Base-by-base conservation (phyloP, 1,140 invertebrate species). In the Parasteatoda tepidariorum region DNA sequence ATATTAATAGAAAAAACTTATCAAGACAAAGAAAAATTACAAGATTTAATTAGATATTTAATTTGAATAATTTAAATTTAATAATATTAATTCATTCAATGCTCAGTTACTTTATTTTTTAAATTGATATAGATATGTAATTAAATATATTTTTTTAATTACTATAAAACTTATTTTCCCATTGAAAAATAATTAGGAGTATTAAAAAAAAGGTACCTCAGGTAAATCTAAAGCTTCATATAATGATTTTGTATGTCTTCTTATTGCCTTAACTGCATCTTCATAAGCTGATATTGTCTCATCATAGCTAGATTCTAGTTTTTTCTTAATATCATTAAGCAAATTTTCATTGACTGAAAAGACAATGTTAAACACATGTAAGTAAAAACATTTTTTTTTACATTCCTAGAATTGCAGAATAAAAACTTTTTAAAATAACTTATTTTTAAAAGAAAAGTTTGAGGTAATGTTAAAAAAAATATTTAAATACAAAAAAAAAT, bases 221-320 rank as follows among this genome's bases (percentile, higher is more conserved):
- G 85, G 84, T 24, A 88, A 87, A 79, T 90, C 88, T 87, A 90
- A 88, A 11, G 89, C 88, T 71, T 87, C 86, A 83, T 88, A 88
- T 30, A 90, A 79, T 34, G 87, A 76, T 41, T 87, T 30, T 41
- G 86, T 87, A 70, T 90, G 88, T 18, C 84, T 41, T 67, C 86
- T 86, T 7, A 87, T 87, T 11, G 85, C 70, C n/a, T 86, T 70
- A 5, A 87, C 75, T 9, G 87, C 85, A 61, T 84, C 74, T 15
- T 86, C 82, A 78, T 88, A 86, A 3, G 84, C 76, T 41, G 85
- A 84, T 4, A 87, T 26, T 3, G 88, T 87, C 28, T 85, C 74
- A 28, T 84, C 64, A 0, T 84, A 48, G 2, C 38, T 48, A 38
- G 84, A 85, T 22, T 84, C 82, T 59, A 85, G 84, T 0, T 59